Base-by-base conservation (phyloP, 2,888 invertebrate species). In the Lepeophtheirus nordmannii region DNA sequence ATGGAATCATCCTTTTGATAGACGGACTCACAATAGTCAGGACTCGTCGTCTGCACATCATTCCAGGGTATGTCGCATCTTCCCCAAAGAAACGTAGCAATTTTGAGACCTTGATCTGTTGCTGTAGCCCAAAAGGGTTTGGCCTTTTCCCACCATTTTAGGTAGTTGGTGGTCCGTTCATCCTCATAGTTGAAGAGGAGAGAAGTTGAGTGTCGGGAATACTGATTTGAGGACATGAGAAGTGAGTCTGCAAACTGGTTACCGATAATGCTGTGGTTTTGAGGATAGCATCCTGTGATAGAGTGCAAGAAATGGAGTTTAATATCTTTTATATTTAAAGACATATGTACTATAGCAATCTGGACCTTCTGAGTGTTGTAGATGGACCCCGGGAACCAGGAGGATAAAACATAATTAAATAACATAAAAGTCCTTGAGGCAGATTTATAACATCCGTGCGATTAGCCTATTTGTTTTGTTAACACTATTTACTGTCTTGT, bases 221-320 rank as follows among this genome's bases (percentile, higher is more conserved):
- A 46, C 8, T 46, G 53, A 17, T 14, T n/a, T 14, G 53, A 46
- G 2, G 53, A 46, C 53, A 46, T 46, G n/a, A 46, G 53, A 46
- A 20, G 22, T 8, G 72, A 63, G 69, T 75, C 74, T 67, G 72
- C 74, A 72, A 76, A 74, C 70, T 72, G 73, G 67, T 76, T 75
- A n/a, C 74, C 74, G 38, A 76, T 70, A 40, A 76, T 73, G 9
- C 74, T 74, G 69, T 76, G 76, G 30, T 67, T 71, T 70, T 75
- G 75, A 7, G 74, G 73, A 68, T 74, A 73, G 14, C 72, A 69
- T 23, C 72, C 73, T 62, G 71, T 71, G 10, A 53, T 58, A 69
- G 53, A 46, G 53, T 2, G 5, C 17, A 17, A 17, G n/a, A 53
- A 53, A n/a, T 1, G 1, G 1, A 53, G 30, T 5, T 30, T 30